Conservation (phyloP, 92 coral and sea anemone species). For the Parazoanthus atlanticus region DNA sequence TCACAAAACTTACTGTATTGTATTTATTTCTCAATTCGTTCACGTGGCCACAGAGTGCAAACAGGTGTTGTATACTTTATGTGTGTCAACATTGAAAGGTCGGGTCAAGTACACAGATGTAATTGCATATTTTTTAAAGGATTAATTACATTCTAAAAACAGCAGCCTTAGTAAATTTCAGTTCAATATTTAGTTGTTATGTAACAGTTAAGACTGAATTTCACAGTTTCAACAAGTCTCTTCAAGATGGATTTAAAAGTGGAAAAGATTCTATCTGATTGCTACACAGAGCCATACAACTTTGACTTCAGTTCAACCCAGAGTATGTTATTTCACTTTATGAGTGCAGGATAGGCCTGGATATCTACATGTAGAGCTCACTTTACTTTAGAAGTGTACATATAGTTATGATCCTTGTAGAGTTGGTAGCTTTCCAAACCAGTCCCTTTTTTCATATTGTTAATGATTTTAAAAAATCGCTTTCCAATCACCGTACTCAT, state of each 20-base stretch:
- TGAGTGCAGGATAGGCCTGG: neutral
- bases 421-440: no score
- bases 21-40: neutral
- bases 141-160: neutral
- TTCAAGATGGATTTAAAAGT: slow-evolving; percentile 1
- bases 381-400: no score
- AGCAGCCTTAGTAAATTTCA: neutral
- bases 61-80: neutral
- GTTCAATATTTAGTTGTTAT: neutral
- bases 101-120: slow-evolving; percentile 20
- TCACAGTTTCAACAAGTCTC: neutral
- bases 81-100: slow-evolving; percentile 20
- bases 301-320: slow-evolving; percentile 28
- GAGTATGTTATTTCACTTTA: slow-evolving; percentile 10
- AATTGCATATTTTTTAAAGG: slow-evolving; percentile 8
- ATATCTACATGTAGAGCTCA: no score
- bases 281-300: slow-evolving; percentile 3
- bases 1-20: neutral
- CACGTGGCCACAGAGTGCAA: slow-evolving; percentile 26
- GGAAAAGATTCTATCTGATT: slow-evolving; percentile 23
- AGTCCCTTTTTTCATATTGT: no score
- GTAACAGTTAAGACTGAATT: neutral
- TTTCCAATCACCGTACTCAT: no score
- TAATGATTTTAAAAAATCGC: no score
- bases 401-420: no score